These are phyloP conservation scores for Caenorhabditis remanei DNA, from an alignment of 1,140 invertebrate species.

Conservation along the genomic window DNA sequence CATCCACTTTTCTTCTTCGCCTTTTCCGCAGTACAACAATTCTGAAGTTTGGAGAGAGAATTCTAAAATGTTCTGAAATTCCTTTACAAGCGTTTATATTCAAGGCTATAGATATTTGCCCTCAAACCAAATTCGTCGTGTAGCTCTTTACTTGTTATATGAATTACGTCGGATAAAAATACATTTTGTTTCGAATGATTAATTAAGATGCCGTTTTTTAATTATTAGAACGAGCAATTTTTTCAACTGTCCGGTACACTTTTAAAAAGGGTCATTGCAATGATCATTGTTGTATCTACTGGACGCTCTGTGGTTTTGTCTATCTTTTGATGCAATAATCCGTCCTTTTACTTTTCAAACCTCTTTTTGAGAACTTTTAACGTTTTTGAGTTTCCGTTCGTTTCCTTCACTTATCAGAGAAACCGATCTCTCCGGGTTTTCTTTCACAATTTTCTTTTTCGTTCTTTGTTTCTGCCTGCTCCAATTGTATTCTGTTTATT, in stretches of 20 bases:
- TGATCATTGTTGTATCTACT: too few species aligned
- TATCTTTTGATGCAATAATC: neutral
- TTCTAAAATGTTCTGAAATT: neutral
- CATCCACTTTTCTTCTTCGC: neutral
- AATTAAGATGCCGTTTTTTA: too few species aligned
- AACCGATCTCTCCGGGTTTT: neutral
- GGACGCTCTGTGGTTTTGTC: too few species aligned
- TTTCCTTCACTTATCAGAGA: constrained; percentile 35
- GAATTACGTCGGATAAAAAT: too few species aligned
- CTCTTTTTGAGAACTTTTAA: constrained; percentile 11
- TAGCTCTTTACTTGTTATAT: too few species aligned
- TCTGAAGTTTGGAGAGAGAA: neutral
- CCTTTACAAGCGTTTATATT: neutral
- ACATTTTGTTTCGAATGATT: too few species aligned
- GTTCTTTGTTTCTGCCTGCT: neutral
- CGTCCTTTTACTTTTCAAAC: neutral
- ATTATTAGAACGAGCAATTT: too few species aligned
- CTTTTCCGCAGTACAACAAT: constrained; percentile 43
- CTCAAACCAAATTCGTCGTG: too few species aligned
- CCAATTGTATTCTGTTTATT: constrained; percentile 34
- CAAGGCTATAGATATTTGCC: too few species aligned
- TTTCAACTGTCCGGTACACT: too few species aligned
- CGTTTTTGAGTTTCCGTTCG: constrained; percentile 42
- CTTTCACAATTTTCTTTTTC: neutral
- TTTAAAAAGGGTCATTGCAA: too few species aligned